A percentile compares a stretch with the other conserved stretches of the same genome.
phyloP scores from a whole-genome alignment of 2,797 vertebrate genomes.

The Selene dorsalis region DNA sequence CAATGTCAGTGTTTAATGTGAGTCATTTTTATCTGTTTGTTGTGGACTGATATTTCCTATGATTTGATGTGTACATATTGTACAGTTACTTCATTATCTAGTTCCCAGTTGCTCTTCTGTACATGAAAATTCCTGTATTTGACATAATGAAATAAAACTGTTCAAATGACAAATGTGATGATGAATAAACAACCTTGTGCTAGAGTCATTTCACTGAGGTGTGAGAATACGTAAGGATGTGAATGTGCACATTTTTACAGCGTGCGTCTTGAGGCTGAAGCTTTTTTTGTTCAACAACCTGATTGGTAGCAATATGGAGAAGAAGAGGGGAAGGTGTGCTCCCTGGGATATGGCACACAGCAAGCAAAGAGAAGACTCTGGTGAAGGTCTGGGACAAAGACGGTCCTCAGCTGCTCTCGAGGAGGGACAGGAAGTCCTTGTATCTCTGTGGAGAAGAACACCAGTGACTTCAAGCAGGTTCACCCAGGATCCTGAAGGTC shows the following conservation, averaged over 20 bases:
- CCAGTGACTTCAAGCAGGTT: no score
- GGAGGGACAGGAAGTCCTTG: no score
- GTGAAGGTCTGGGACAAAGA: no score
- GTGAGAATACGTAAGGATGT: not conserved
- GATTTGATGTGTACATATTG: conserved; percentile 85
- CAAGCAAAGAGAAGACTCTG: no score
- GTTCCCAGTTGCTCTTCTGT: conserved; percentile 81
- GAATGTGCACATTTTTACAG: not conserved
- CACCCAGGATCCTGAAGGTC: no score
- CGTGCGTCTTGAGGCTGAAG: no score
- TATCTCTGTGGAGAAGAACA: no score
- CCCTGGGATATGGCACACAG: no score
- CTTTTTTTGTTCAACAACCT: no score
- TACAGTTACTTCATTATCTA: conserved; percentile 83
- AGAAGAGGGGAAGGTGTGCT: no score
- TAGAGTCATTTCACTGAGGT: conserved; percentile 23
- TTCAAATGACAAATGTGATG: conserved; percentile 70
- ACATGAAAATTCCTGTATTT: conserved; percentile 86
- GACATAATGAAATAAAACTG: conserved; percentile 84
- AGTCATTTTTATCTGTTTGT: conserved; percentile 82
- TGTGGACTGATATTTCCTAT: conserved; percentile 81
- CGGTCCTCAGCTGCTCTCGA: no score
- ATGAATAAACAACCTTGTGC: conserved; percentile 43
- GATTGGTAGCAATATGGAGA: no score
- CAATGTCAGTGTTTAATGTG: conserved; percentile 81